Evolutionary conservation across 2,797 vertebrate genomes (phyloP).

Genomic region (Aplochiton taeniatus): DNA sequence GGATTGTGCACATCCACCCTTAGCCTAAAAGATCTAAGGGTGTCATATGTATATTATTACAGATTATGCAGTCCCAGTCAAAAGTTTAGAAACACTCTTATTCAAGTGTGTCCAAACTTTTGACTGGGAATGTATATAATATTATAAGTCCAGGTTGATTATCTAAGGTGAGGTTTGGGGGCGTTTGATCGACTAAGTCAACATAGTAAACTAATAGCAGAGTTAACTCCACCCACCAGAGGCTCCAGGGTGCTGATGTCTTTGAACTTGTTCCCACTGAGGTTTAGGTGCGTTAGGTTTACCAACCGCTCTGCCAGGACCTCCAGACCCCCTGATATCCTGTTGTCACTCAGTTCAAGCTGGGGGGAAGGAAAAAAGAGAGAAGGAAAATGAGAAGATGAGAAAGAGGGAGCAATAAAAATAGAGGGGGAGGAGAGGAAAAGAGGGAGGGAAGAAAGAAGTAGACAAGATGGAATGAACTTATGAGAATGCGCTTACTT

Average conservation of each 20-base stretch:
- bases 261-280: slow-evolving; percentile 93
- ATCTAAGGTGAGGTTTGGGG: too few relatives aligned
- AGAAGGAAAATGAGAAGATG: background rate
- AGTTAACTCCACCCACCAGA: slow-evolving; percentile 75
- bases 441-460: background rate
- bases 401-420: background rate
- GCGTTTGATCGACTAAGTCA: background rate
- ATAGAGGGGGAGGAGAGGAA: background rate
- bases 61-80: too few relatives aligned
- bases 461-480: background rate
- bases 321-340: slow-evolving; percentile 89
- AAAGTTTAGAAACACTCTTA: too few relatives aligned
- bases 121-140: background rate
- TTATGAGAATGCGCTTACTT: too few relatives aligned
- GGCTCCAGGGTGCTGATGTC: slow-evolving; percentile 93
- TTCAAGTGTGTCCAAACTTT: too few relatives aligned
- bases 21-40: too few relatives aligned
- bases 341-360: slow-evolving; percentile 92
- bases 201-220: too few relatives aligned
- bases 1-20: too few relatives aligned
- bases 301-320: slow-evolving; percentile 88
- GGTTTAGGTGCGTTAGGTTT: slow-evolving; percentile 88
- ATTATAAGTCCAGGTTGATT: background rate
- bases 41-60: too few relatives aligned
- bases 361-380: slow-evolving; percentile 40